Base-by-base conservation (phyloP, 2,797 vertebrate genomes). In the Cephalopachus bancanus region DNA sequence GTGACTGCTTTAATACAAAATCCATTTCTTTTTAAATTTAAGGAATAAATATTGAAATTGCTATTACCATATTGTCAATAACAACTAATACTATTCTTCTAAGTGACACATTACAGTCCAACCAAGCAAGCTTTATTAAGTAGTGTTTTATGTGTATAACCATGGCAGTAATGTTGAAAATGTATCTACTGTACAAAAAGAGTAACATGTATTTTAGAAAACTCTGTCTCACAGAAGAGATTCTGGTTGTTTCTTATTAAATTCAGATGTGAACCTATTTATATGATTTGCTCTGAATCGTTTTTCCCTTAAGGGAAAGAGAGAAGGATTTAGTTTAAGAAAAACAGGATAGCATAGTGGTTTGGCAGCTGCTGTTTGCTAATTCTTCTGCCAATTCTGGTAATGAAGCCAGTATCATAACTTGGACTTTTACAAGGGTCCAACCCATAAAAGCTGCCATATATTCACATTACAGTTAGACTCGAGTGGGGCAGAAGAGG, bases 251-350 rank as follows among this genome's bases (percentile, higher is more conserved):
- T 30, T 96, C 51, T 92, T 59, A 72, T 64, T 86, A 96, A 93
- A 89, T 28, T 96, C 86, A 86, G 85, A 90, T 53, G 85, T 37
- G 80, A 91, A 71, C 72, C 15, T 44, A 55, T 72, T 57, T 84
- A 51, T 30, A 53, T 33, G 89, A 89, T 79, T 59, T 80, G n/a
- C 74, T 85, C 33, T 72, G 93, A 97, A 24, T 96, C 93, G 44
- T 24, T 53, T 80, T 92, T 91, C 83, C 26, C 72, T 59, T 20
- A 69, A 24, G 71, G 53, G 60, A 92, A 92, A 79, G 69, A 94
- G 28, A 89, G 64, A 69, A 83, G 57, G 65, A 89, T 75, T 80
- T 80, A 71, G 64, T 83, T 9, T 55, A 86, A 91, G 83, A 81
- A 78, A 96, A 75, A 71, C 0, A 83, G 89, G 71, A 7, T 14